Evolutionary conservation across 92 coral and sea anemone genomes (phyloP), one percentile per base, ranked within the genome.

Genomic region (Epizoanthus scotinus): DNA sequence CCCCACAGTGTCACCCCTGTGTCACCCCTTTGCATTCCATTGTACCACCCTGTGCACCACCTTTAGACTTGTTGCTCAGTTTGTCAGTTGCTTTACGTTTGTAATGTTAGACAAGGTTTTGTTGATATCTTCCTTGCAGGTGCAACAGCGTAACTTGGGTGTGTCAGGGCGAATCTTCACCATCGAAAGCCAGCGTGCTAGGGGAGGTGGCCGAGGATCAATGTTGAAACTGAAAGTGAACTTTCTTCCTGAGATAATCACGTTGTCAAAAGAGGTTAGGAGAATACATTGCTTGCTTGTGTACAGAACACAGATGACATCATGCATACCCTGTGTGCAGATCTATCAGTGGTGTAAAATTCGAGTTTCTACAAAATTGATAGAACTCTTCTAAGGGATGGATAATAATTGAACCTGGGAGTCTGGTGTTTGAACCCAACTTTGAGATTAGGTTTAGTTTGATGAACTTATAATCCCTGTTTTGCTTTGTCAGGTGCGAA

Each of bases 221-320:
- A 78, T 92, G 61, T 64, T 94, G 78, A 96, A 93, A 70, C 91
- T 96, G 63, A 96, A 96, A 89, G 99, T 96, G 26, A 96, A 96
- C 87, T 96, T 96, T 77, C 88, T 96, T 55, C 99, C 99, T 10
- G 99, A 96, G 85, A 96, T 96, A 67, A 96, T 96, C 67, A 96
- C 99, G 9, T 91, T 96, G 36, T 91, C 99, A 0, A 96, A 96
- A 70, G 99, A 96, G 92, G 99, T 96, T 86, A 49, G 17, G 15
- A 25, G 21, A 61, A 14, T 15, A n/a, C n/a, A n/a, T n/a, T n/a
- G n/a, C n/a, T n/a, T n/a, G n/a, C n/a, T n/a, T n/a, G n/a, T n/a
- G n/a, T n/a, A n/a, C n/a, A n/a, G n/a, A n/a, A n/a, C n/a, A n/a
- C n/a, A n/a, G n/a, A n/a, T n/a, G n/a, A n/a, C n/a, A n/a, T n/a